Percentiles rank a stretch among this genome's conserved stretches.
These are phyloP conservation scores for Callimorpha dominula DNA, from an alignment of 2,888 invertebrate species.

Conservation along the genomic window DNA sequence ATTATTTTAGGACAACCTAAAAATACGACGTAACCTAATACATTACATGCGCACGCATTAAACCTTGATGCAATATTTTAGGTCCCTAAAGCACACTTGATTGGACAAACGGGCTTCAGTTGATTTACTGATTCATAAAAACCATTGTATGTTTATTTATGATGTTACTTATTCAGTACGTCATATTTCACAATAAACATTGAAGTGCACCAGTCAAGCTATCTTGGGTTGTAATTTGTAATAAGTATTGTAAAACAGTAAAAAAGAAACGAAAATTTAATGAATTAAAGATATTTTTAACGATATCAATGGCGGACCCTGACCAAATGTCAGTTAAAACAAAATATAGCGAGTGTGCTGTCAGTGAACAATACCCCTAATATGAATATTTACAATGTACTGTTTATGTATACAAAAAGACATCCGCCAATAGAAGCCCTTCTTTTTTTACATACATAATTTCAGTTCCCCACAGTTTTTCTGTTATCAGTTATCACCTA, in stretches of 20 bases:
- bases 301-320: neutral
- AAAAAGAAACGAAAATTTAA: no score
- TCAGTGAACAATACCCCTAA: no score
- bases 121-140: conserved; percentile 39
- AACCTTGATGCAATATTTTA: conserved; percentile 45
- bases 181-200: neutral
- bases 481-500: no score
- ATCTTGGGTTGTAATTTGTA: neutral
- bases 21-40: conserved; percentile 26
- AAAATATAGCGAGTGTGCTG: no score
- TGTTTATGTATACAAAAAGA: no score
- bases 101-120: conserved; percentile 31
- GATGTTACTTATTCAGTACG: conserved; percentile 1
- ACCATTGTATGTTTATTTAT: conserved; percentile 15
- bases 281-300: neutral
- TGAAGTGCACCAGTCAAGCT: neutral
- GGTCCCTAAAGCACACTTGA: conserved; percentile 38
- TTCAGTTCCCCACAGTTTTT: no score
- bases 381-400: no score
- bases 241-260: neutral
- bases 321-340: no score
- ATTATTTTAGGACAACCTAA: neutral
- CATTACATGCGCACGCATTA: conserved; percentile 28
- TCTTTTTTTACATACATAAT: no score
- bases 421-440: no score